Evolutionary conservation across 2,888 invertebrate species (phyloP), one percentile per base, ranked within the genome.

Genomic region (Embidobia sp.): DNA sequence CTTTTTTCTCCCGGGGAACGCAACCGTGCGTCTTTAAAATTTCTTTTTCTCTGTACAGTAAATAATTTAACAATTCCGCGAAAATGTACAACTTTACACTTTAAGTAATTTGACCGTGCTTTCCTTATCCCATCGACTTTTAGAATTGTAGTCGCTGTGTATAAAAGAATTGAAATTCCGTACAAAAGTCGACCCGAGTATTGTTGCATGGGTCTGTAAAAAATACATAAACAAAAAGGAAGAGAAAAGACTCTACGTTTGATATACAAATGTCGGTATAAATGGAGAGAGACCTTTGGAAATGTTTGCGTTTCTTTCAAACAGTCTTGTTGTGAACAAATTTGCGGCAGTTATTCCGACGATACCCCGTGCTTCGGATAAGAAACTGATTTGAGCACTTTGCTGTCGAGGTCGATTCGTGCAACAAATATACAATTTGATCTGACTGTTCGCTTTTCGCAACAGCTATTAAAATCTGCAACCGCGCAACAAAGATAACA

Each of bases 21-120:
- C 67, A 22, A 63, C 29, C 33, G 37, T 72, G n/a, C n/a, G n/a
- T 53, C 10, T 31, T 46, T 76, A 61, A 49, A 51, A 18, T 19
- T 49, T 63, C n/a, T n/a, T n/a, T 29, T 66, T 63, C 59, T 87
- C 85, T 88, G 81, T 88, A 88, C 85, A 88, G 87, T 88, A 87
- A 88, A 88, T 88, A 88, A 87, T 87, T 87, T 85, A 85, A 83
- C 84, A 46, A 53, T 49, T 51, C 40, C 77, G 82, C 78, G 80
- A 82, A n/a, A 85, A 87, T 88, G 79, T 88, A 88, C 88, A 88
- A 86, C 86, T 86, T 84, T 81, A 79, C 79, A 79, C 75, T 48
- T 85, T 86, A 86, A 87, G 86, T 86, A 86, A 86, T 85, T 86
- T 82, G 85, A 84, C 86, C 84, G 80, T 83, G 67, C 55, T 64